Evolutionary conservation across 2,797 vertebrate genomes (phyloP), one percentile per base, ranked within the genome.

Genomic region (Melanotaenia nigrans): DNA sequence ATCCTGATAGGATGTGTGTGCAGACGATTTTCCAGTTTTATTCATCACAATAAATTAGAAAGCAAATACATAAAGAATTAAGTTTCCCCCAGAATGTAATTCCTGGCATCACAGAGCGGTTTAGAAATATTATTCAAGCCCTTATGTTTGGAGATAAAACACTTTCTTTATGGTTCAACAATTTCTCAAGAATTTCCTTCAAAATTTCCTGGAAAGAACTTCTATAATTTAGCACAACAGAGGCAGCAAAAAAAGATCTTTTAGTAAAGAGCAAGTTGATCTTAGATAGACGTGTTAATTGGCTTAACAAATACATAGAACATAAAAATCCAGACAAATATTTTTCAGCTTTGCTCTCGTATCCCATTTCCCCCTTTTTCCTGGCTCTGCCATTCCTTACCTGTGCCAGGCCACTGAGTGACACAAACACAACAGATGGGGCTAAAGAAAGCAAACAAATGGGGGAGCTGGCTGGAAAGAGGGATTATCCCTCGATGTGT

Each of bases 401-500:
- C 79, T 85, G 66, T 65, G 76, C 75, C 67, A 75, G 75, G 70
- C 61, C 75, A 55, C 55, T 54, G 63, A 75, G 71, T 32, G 69
- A 79, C 72, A 87, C 71, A 65, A 79, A 69, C 54, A 70, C 78
- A 81, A 63, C 83, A 88, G 84, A 87, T 77, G 79, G 73, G 79
- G 78, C 75, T 78, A 68, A 85, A 88, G 86, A 88, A 90, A 91
- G 84, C 83, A 90, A 89, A 88, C 86, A 83, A 83, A 83, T 45
- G 32, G 63, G 66, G 72, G 67, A 55, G 75, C 65, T 38, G 54
- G 40, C 60, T 90, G 84, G 91, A 91, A 87, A 79, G 91, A 77
- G 65, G 89, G 92, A 93, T 93, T 91, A 94, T 75, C 81, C 76
- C 54, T 67, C 76, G 83, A 78, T 76, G 85, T 82, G 86, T 84